Percentiles rank a stretch among this genome's conserved stretches.
These are phyloP conservation scores for Eurytoma adleriae DNA, from an alignment of 2,888 invertebrate genomes.

Conservation along the genomic window DNA sequence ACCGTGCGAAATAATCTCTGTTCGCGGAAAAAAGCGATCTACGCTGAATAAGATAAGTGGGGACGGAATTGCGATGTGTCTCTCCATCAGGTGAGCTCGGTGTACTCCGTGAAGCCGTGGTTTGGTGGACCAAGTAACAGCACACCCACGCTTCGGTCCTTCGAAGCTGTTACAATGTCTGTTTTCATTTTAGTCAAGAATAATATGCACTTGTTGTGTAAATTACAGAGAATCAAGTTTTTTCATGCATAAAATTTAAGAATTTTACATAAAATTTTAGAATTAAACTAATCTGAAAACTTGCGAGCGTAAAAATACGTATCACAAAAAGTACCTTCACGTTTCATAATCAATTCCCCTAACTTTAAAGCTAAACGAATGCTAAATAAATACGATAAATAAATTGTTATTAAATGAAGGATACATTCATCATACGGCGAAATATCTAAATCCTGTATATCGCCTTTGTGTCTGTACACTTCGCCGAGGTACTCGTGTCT, in stretches of 20 bases:
- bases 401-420: conserved; percentile 65
- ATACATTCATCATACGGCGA: conserved; percentile 78
- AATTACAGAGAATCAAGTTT: neutral
- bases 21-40: conserved; percentile 39
- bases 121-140: conserved; percentile 76
- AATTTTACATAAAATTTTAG: neutral
- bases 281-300: neutral
- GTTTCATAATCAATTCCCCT: too few relatives aligned
- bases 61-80: conserved; percentile 56
- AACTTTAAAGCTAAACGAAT: too few relatives aligned
- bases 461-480: conserved; percentile 75
- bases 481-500: conserved; percentile 76
- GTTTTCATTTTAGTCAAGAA: conserved; percentile 52
- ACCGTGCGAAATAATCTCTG: conserved; percentile 24
- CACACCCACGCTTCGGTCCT: conserved; percentile 76
- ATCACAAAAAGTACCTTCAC: too few relatives aligned
- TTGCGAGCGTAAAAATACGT: too few relatives aligned
- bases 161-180: conserved; percentile 77
- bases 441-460: conserved; percentile 77
- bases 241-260: neutral
- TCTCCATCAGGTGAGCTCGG: conserved; percentile 75
- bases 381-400: neutral
- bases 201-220: neutral
- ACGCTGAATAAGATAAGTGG: conserved; percentile 29
- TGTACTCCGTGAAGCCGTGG: conserved; percentile 77